These are phyloP conservation scores for Trichogramma pretiosum DNA, from an alignment of 1,140 invertebrate species.

Conservation along the genomic window DNA sequence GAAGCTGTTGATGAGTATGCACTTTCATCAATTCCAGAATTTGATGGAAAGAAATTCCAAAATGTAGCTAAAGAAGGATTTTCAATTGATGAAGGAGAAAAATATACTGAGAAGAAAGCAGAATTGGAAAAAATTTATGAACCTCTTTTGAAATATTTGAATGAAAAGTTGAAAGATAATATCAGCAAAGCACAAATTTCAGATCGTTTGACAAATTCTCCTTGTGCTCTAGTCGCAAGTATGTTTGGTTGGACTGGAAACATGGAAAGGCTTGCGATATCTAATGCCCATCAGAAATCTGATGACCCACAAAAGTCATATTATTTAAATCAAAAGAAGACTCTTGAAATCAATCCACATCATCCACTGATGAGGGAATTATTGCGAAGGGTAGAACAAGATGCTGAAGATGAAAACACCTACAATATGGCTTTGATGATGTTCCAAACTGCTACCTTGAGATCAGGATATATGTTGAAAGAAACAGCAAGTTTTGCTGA, in stretches of 20 bases:
- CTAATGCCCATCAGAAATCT: conserved; percentile 94
- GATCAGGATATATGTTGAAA: conserved; percentile 81
- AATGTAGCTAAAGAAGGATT: conserved; percentile 99
- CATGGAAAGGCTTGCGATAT: conserved; percentile 93
- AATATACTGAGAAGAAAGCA: conserved; percentile 76
- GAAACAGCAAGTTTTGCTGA: conserved; percentile 82
- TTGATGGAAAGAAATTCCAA: conserved; percentile 98
- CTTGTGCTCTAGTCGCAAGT: conserved; percentile 92
- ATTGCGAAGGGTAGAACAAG: conserved; percentile 69
- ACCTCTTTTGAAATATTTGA: conserved; percentile 85
- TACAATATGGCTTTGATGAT: conserved; percentile 85
- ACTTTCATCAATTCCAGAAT: conserved; percentile 95
- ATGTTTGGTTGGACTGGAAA: conserved; percentile 98
- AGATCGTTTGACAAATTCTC: conserved; percentile 83
- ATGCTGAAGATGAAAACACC: conserved; percentile 70
- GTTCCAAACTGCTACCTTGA: conserved; percentile 86
- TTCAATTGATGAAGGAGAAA: conserved; percentile 73
- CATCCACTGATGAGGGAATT: conserved; percentile 94
- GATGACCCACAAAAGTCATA: conserved; percentile 86
- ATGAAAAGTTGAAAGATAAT: conserved; percentile 78
- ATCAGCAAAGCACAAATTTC: conserved; percentile 80
- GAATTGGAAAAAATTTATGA: conserved; percentile 74
- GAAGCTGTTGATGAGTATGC: conserved; percentile 99
- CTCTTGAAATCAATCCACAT: conserved; percentile 92
- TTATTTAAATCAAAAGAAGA: conserved; percentile 95